Conservation (phyloP, 1,140 invertebrate genomes). For the Geopemphigus sp. region DNA sequence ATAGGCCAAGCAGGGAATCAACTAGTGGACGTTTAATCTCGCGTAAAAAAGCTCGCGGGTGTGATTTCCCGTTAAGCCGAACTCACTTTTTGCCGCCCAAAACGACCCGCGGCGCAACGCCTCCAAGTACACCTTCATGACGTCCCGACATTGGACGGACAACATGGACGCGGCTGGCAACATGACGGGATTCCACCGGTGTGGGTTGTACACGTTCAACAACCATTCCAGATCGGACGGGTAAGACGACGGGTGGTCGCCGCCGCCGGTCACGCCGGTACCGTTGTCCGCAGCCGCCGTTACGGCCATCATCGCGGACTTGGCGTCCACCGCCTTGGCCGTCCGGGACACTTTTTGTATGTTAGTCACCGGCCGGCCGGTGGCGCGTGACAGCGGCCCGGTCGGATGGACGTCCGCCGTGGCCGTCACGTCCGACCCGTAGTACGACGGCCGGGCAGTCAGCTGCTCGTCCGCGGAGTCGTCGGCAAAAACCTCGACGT, state of each 20-base stretch:
- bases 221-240: constrained; percentile 62
- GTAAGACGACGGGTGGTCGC: neutral
- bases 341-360: constrained; percentile 30
- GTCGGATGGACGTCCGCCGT: neutral
- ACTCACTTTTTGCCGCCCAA: constrained; percentile 73
- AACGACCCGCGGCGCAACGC: constrained; percentile 62
- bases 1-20: too few relatives aligned
- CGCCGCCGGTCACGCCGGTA: neutral
- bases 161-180: constrained; percentile 52
- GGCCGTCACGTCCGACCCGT: neutral
- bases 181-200: constrained; percentile 61
- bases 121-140: constrained; percentile 61
- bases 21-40: too few relatives aligned
- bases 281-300: neutral
- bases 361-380: neutral
- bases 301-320: neutral
- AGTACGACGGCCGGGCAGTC: constrained; percentile 3
- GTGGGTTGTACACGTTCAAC: constrained; percentile 64
- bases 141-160: constrained; percentile 57
- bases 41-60: too few relatives aligned
- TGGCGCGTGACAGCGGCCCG: neutral
- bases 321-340: constrained; percentile 13
- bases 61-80: too few relatives aligned
- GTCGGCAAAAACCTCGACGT: too few relatives aligned
- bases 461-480: constrained; percentile 18